Evolutionary conservation across 2,797 vertebrate species (phyloP).

Genomic region (Danionella dracula): DNA sequence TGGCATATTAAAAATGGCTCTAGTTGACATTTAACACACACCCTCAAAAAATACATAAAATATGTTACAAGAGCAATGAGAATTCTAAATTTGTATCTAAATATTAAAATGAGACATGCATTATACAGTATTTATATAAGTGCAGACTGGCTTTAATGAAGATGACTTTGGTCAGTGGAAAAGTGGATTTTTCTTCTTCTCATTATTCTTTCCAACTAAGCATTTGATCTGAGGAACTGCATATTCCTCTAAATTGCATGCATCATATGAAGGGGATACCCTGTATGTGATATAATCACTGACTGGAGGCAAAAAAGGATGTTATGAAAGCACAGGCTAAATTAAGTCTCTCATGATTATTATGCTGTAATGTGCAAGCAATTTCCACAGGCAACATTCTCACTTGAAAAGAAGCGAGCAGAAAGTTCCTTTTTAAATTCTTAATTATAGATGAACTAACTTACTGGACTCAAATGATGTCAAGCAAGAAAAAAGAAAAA

Average conservation of each 20-base stretch:
- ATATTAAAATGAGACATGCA: no score
- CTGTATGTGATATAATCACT: conserved; percentile 54
- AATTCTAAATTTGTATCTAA: no score
- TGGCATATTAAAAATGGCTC: no score
- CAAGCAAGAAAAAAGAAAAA: conserved; percentile 26
- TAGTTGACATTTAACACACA: no score
- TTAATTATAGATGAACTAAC: conserved; percentile 72
- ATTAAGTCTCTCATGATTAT: conserved; percentile 55
- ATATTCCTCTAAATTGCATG: conserved; percentile 27
- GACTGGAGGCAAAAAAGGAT: conserved; percentile 17
- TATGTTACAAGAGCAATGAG: no score
- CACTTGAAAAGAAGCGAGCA: conserved; percentile 31
- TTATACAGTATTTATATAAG: not conserved
- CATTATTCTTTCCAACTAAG: not conserved
- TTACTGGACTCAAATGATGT: conserved; percentile 59
- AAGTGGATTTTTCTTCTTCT: not conserved
- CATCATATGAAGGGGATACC: conserved; percentile 30
- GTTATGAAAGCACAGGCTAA: conserved; percentile 56
- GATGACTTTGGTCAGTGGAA: not conserved
- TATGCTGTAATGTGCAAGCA: conserved; percentile 66
- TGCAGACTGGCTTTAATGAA: not conserved
- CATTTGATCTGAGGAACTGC: conserved; percentile 6
- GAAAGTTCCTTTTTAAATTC: conserved; percentile 67
- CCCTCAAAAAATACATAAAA: no score
- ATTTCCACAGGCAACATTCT: conserved; percentile 68